These are phyloP conservation scores for Macquaria ambigua DNA, from an alignment of 2,113 vertebrate species.

Conservation along the genomic window DNA sequence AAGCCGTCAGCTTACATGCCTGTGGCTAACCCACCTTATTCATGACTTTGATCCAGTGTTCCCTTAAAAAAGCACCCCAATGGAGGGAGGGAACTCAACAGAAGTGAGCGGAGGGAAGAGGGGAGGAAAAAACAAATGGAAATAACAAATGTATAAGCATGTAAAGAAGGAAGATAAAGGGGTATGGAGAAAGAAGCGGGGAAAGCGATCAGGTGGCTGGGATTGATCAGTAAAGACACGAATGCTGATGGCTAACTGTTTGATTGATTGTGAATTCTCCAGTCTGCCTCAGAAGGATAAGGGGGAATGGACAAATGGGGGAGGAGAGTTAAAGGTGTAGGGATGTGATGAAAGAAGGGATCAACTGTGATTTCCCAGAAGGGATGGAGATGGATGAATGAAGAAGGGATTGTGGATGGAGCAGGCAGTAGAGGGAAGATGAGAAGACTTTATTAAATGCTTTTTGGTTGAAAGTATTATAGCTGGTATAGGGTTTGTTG, in stretches of 20 bases:
- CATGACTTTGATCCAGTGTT: constrained; percentile 53
- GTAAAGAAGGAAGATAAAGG: background rate
- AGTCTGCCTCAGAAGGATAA: constrained; percentile 43
- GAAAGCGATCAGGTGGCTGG: constrained; percentile 9
- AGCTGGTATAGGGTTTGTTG: background rate
- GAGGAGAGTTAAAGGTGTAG: constrained; percentile 32
- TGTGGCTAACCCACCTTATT: constrained; percentile 53
- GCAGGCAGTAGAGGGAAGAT: constrained; percentile 37
- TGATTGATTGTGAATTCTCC: constrained; percentile 56
- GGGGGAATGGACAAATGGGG: constrained; percentile 45
- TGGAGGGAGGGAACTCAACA: constrained; percentile 4
- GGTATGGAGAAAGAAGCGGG: background rate
- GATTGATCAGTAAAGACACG: constrained; percentile 41
- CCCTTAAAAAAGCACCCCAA: constrained; percentile 17
- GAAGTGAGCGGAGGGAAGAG: constrained; percentile 3
- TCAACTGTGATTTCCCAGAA: constrained; percentile 73
- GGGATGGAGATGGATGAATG: constrained; percentile 49
- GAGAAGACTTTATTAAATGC: constrained; percentile 66
- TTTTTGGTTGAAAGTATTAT: constrained; percentile 43
- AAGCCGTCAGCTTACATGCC: constrained; percentile 52
- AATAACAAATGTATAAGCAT: background rate
- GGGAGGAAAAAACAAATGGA: background rate
- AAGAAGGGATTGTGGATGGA: constrained; percentile 54
- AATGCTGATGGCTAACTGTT: constrained; percentile 51
- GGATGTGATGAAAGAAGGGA: constrained; percentile 58